phyloP scores from a whole-genome alignment of 1,140 invertebrate species.

The Phortica variegata region DNA sequence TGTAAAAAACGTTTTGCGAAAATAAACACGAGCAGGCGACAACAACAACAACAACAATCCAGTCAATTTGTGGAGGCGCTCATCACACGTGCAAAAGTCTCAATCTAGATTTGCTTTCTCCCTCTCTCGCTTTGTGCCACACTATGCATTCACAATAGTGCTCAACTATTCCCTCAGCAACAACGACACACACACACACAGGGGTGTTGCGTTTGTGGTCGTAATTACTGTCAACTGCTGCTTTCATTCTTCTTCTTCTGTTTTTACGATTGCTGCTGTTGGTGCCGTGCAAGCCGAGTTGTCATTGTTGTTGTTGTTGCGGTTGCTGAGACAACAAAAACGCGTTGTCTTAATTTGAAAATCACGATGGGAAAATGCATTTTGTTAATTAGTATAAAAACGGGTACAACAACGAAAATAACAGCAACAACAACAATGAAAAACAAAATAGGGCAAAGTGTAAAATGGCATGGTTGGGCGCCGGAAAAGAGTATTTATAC shows the following conservation, averaged over 20 bases:
- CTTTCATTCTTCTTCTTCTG: too few species aligned
- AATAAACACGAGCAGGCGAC: too few species aligned
- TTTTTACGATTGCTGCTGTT: conserved; percentile 7
- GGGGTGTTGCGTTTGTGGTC: conserved; percentile 4
- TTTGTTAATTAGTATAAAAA: conserved; percentile 51
- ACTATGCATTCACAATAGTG: neutral
- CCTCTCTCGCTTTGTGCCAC: neutral
- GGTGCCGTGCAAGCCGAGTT: conserved; percentile 18
- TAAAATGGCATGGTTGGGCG: conserved; percentile 3
- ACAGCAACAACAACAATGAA: conserved; percentile 7
- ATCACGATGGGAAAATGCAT: conserved; percentile 41
- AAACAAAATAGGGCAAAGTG: conserved; percentile 33
- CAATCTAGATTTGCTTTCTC: neutral
- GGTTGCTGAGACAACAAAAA: too few species aligned
- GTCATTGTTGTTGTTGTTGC: conserved; percentile 22
- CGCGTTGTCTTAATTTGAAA: conserved; percentile 35
- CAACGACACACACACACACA: neutral
- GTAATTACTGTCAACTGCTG: conserved; percentile 34
- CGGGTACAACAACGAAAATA: conserved; percentile 2
- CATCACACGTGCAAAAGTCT: too few species aligned
- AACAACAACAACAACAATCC: too few species aligned
- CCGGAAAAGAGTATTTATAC: neutral
- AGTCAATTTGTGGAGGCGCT: too few species aligned
- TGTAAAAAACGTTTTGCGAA: too few species aligned
- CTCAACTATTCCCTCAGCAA: neutral